phyloP scores from a whole-genome alignment of 2,797 vertebrate genomes.

The Pseudochirops corinnae region DNA sequence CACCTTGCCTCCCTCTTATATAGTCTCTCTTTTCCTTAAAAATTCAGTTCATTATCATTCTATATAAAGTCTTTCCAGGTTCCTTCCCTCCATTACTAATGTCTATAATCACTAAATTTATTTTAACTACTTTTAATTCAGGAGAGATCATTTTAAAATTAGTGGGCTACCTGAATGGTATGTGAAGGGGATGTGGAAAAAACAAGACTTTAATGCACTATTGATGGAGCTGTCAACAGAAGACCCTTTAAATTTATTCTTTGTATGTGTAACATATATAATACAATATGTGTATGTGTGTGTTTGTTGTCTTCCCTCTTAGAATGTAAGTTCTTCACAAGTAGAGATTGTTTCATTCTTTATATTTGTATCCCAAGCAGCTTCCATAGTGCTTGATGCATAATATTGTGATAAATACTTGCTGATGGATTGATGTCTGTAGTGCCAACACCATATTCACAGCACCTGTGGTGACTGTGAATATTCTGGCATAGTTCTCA shows the following conservation, averaged over 20 bases:
- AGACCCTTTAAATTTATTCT: not conserved
- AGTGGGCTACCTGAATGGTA: no score
- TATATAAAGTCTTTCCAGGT: not conserved
- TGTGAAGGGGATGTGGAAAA: no score
- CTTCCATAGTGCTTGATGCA: not conserved
- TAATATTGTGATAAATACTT: not conserved
- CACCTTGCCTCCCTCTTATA: not conserved
- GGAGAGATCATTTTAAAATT: no score
- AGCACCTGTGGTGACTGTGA: no score
- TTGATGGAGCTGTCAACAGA: no score
- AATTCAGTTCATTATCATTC: not conserved
- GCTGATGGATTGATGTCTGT: not conserved
- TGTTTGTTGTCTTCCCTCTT: no score
- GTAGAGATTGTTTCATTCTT: not conserved
- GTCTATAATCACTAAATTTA: not conserved
- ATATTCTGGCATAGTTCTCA: no score
- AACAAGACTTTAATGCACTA: no score
- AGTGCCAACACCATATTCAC: no score
- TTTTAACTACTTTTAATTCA: not conserved
- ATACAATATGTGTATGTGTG: not conserved
- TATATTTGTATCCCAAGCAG: not conserved
- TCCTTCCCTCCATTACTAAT: not conserved
- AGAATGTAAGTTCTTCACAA: no score
- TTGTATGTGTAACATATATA: not conserved
- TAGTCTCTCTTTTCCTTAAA: not conserved